Base-by-base conservation (phyloP, 2,888 invertebrate species). In the Campopleginae sp. region DNA sequence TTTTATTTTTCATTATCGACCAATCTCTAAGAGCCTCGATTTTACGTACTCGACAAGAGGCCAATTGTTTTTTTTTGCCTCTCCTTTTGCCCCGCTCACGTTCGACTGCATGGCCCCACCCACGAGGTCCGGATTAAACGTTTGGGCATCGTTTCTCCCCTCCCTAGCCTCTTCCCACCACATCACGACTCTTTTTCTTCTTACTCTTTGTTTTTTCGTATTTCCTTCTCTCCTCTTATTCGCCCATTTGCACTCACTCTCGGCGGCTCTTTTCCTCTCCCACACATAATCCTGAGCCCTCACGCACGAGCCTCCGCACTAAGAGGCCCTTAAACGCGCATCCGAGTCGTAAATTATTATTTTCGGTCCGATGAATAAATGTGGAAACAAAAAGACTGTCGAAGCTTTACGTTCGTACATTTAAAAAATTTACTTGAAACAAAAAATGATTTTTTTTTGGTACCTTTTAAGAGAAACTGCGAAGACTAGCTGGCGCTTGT, bases 71-170 rank as follows among this genome's bases (percentile, higher is more conserved):
- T 48, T n/a, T 48, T 66, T 72, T 65, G 70, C 65, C 75, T 75
- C 19, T 27, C 27, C 68, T 74, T 42, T 51, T 23, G 23, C 48
- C 38, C 54, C 61, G 42, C 48, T 48, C 72, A 58, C 75, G 38
- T 54, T 75, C 77, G 48, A 27, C 79, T 83, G 65, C 84, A 76
- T 83, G 86, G 89, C 92, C 90, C 91, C 91, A 92, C 91, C 91
- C 90, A 91, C 91, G 88, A 89, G 87, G 81, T 86, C 88, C 89
- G 90, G 89, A 92, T 92, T 92, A 91, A 92, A 91, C 90, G 91
- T 90, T 89, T 89, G 85, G 88, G 84, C 87, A 89, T 88, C 88
- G 86, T 87, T 87, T 84, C 63, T 33, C 46, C n/a, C 48, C 63
- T 51, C n/a, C 51, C 82, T 78, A 66, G 19, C 71, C 65, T 70